phyloP scores from a whole-genome alignment of 2,113 vertebrate genomes.

The Cricetomys ansorgei region DNA sequence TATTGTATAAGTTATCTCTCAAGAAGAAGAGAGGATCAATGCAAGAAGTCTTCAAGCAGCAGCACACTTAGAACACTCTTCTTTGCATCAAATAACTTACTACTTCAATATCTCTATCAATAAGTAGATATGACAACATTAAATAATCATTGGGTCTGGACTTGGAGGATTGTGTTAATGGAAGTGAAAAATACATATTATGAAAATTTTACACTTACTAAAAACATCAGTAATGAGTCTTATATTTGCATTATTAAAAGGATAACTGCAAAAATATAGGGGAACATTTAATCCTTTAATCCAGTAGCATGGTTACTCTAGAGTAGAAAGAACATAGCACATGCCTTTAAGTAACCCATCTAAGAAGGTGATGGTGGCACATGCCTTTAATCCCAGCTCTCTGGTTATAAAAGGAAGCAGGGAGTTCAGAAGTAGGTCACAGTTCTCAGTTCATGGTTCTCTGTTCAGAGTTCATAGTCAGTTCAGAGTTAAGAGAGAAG shows the following conservation, averaged over 20 bases:
- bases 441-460: too few species aligned
- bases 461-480: too few species aligned
- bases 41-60: constrained; percentile 54
- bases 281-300: too few species aligned
- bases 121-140: constrained; percentile 60
- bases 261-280: too few species aligned
- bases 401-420: too few species aligned
- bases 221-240: background rate
- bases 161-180: constrained; percentile 47
- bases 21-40: constrained; percentile 40
- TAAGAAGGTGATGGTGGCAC: too few species aligned
- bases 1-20: constrained; percentile 41
- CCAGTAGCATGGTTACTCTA: too few species aligned
- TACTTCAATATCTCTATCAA: constrained; percentile 78
- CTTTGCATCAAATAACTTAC: constrained; percentile 74
- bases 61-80: constrained; percentile 69
- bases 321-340: too few species aligned
- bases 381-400: too few species aligned
- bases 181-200: background rate
- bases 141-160: constrained; percentile 63
- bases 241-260: constrained; percentile 15
- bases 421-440: too few species aligned
- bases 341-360: too few species aligned
- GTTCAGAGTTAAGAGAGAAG: too few species aligned
- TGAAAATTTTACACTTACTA: background rate